A percentile compares a stretch with the other conserved stretches of the same genome.
These are phyloP conservation scores for Tretioscincus oriximinensis DNA, from an alignment of 2,113 vertebrate genomes.

Conservation along the genomic window DNA sequence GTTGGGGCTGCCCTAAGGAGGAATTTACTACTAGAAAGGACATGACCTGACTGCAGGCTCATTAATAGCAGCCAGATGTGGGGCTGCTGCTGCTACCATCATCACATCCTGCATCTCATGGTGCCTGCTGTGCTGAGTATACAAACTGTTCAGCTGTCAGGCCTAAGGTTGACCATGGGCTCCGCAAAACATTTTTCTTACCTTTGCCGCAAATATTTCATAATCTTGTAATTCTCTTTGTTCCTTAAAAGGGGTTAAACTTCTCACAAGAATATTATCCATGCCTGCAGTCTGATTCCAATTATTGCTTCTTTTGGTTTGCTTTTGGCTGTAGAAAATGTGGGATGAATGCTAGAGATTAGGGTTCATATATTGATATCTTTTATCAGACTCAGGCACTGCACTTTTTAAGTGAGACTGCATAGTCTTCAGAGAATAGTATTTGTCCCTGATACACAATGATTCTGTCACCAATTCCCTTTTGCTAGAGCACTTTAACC, in stretches of 20 bases:
- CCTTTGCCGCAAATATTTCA: neutral
- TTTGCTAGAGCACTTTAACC: neutral
- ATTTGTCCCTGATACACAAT: neutral
- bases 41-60: constrained; percentile 5
- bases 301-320: neutral
- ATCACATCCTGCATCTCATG: neutral
- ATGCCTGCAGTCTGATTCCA: neutral
- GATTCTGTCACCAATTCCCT: neutral
- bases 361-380: neutral
- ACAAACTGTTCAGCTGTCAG: neutral
- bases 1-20: constrained; percentile 7
- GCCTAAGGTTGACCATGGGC: neutral
- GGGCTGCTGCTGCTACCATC: neutral
- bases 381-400: neutral
- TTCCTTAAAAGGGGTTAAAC: no score
- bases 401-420: neutral
- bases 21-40: constrained; percentile 16
- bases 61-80: constrained; percentile 31
- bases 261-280: no score
- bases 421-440: neutral
- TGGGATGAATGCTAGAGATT: neutral
- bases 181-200: neutral
- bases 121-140: neutral
- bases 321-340: neutral
- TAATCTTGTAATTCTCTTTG: neutral